Evolutionary conservation across 2,888 invertebrate species (phyloP), one percentile per base, ranked within the genome.

Genomic region (Lumbricus terrestris): DNA sequence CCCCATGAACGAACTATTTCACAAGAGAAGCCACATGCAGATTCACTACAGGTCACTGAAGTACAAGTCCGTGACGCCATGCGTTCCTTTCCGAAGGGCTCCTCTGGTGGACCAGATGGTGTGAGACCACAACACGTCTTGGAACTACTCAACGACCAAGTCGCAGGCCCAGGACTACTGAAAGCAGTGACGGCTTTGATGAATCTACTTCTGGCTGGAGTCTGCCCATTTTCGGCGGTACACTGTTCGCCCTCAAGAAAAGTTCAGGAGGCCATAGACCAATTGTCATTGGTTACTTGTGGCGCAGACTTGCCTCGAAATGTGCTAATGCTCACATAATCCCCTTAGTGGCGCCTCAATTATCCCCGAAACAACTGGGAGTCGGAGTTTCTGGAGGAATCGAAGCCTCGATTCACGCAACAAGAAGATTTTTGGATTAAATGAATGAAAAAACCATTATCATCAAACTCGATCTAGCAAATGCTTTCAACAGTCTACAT

Each of bases 241-340:
- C 40, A 13, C 89, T 89, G 16, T 34, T 89, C 13, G 89, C 89
- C 1, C 89, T 89, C 11, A 37, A 42, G 37, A 89, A 89, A n/a
- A n/a, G 47, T 16, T 33, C 42, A 29, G 89, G 89, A 38, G 89
- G 89, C 40, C 40, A 47, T 18, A 4, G 89, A 40, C 47, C 89
- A 13, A 89, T 89, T n/a, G 89, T 54, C 47, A 42, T 89, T 13
- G 89, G 89, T 8, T 89, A 89, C 11, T 33, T 35, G 11, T 89
- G 89, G 89, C n/a, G 89, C 8, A n/a, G 89, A 33, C 8, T 89
- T 47, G 89, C 89, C n/a, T 40, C 54, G 29, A 89, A 89, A 23
- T 89, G 89, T 29, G 54, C 54, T 1, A 89, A 89, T 54, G 29
- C 89, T n/a, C 47, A 20, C 54, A 54, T 54, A 33, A 29, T 33